Base-by-base conservation (phyloP, 2,113 vertebrate species). In the Laticauda laticaudata region DNA sequence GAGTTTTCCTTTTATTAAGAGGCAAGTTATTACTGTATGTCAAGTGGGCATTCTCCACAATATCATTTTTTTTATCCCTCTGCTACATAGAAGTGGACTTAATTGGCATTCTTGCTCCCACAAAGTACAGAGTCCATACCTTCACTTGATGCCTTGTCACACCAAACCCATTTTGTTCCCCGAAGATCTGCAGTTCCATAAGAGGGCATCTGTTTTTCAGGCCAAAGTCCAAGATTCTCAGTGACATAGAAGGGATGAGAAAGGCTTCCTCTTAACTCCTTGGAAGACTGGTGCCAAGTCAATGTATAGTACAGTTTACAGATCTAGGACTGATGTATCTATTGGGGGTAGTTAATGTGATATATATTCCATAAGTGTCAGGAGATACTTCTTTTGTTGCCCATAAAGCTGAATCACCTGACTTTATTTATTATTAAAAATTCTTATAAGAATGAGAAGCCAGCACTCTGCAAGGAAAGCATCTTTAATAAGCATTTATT, bases 1-100 rank as follows among this genome's bases (percentile, higher is more conserved):
- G 2, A 23, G 7, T 89, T 93, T 39, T 93, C 93, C 94, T 87
- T 86, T 24, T 86, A 89, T 93, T 93, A 11, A n/a, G 91, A 93
- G 54, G 61, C 87, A 43, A 64, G 88, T 8, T 14, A 39, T 5
- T 75, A n/a, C 86, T 89, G 54, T 75, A 4, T 11, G 54, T 81
- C 4, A 56, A 75, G 39, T 20, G 81, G 85, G 57, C 8, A n/a
- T 45, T 64, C 57, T 53, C 1, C 43, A 59, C 10, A 34, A 43
- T 45, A 23, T 51, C 5, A 29, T n/a, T 12, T 59, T 34, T 43
- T 26, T 18, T 7, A n/a, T 9, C 45, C 29, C 34, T 4, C 0
- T 0, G 20, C 0, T 91, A 61, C 34, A 88, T 34, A 53, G n/a
- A 69, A 24, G 90, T 53, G 0, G 0, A 88, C 24, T 21, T 12